Conservation (phyloP, 2,888 invertebrate species). For the Nemurella pictetii region DNA sequence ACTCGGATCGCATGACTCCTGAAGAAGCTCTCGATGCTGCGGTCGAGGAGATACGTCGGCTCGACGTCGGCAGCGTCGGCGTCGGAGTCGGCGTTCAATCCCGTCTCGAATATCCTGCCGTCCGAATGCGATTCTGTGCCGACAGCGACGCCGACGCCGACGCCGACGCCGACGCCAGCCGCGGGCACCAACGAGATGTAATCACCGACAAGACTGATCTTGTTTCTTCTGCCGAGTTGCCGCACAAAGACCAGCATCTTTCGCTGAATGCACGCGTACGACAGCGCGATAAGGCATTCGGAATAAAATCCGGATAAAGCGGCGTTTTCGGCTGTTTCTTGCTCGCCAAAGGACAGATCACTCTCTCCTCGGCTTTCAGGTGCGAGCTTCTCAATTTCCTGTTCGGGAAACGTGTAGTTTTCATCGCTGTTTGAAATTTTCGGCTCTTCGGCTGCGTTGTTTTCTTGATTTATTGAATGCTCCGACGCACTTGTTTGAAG, state of each 20-base stretch:
- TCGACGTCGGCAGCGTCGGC: not conserved
- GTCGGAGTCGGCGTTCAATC: not conserved
- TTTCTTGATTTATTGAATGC: not conserved
- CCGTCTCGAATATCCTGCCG: not conserved
- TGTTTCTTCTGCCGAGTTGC: conserved; percentile 6
- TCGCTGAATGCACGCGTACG: conserved; percentile 24
- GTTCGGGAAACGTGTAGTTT: not conserved
- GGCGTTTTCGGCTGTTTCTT: not conserved
- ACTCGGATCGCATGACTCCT: conserved; percentile 30
- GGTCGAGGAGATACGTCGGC: conserved; percentile 13
- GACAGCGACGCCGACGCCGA: not conserved
- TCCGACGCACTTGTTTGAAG: not conserved
- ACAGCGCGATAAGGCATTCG: conserved; percentile 26
- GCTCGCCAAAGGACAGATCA: not conserved
- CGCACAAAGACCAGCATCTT: conserved; percentile 30
- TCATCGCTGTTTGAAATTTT: not conserved
- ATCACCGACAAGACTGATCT: conserved; percentile 24
- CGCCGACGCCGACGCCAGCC: not conserved
- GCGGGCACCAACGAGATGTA: conserved; percentile 12
- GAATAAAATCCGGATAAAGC: conserved; percentile 7
- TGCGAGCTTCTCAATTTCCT: not conserved
- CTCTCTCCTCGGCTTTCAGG: not conserved
- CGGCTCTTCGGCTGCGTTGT: not conserved
- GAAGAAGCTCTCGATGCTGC: conserved; percentile 18
- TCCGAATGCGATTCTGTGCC: not conserved